Percentiles rank a stretch among this genome's conserved stretches.
phyloP scores from a whole-genome alignment of 2,888 invertebrate species.

The Plebejus anna region DNA sequence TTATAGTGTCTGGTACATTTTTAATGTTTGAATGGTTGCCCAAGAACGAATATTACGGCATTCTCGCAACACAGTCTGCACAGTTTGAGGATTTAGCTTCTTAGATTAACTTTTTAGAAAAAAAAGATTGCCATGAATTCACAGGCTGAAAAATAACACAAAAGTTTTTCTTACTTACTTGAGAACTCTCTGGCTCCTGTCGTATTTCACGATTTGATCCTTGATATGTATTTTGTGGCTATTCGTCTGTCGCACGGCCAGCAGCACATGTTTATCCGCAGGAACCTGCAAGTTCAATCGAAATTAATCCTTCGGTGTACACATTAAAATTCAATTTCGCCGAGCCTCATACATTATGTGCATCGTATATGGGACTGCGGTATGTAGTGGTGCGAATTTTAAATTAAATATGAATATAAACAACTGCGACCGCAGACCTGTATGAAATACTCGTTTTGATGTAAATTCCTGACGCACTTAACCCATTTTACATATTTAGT shows the following conservation, averaged over 20 bases:
- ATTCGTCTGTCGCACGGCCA: constrained; percentile 88
- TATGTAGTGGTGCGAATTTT: constrained; percentile 63
- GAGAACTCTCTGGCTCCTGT: constrained; percentile 86
- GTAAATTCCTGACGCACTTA: constrained; percentile 42
- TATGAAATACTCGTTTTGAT: constrained; percentile 40
- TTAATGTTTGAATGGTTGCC: too few species aligned
- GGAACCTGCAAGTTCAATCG: constrained; percentile 70
- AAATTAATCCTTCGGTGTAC: constrained; percentile 31
- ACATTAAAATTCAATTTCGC: constrained; percentile 30
- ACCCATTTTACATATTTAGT: constrained; percentile 36
- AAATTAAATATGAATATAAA: constrained; percentile 66
- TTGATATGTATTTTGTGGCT: constrained; percentile 89
- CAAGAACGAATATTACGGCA: too few species aligned
- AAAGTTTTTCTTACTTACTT: constrained; percentile 74
- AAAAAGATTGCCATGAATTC: not conserved
- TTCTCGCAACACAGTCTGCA: too few species aligned
- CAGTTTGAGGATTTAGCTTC: too few species aligned
- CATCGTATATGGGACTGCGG: constrained; percentile 53
- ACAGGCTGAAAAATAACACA: not conserved
- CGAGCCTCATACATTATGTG: constrained; percentile 54
- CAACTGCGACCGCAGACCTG: constrained; percentile 49
- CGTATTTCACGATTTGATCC: constrained; percentile 87
- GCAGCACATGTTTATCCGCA: constrained; percentile 85
- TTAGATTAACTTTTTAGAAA: too few species aligned
- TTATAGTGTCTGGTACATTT: too few species aligned